Evolutionary conservation across 2,888 invertebrate genomes (phyloP), one percentile per base, ranked within the genome.

Genomic region (Lasioglossum figueresi): DNA sequence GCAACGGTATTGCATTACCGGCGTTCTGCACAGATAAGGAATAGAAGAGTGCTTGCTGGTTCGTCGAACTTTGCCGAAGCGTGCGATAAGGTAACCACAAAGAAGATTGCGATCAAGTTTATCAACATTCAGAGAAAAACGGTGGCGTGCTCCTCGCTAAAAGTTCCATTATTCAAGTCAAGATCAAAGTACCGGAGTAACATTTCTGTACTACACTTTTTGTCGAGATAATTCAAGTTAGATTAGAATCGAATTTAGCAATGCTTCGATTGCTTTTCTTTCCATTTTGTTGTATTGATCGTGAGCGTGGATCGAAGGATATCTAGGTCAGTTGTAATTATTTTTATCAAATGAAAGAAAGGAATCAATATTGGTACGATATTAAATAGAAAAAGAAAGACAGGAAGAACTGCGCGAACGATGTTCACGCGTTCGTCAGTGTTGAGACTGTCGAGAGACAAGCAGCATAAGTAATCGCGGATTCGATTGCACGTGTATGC

Each of bases 31-130:
- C 37, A 23, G 34, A 37, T 63, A 45, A 76, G 66, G 83, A 80
- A 72, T 59, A 81, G 68, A 52, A 34, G 66, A 48, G 34, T 3
- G 31, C 27, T 14, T 16, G 34, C 2, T 40, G 52, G 82, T 76
- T 68, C 83, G 68, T 68, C 72, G 83, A 82, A 81, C 82, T 59
- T 76, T 43, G 77, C 8, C 52, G 37, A 59, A n/a, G 12, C 6
- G n/a, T 63, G 19, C 70, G 74, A 66, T 71, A 71, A 84, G 48
- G 56, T 40, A 12, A 34, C 23, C 8, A 31, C 23, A 48, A 27
- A 52, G 34, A 48, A n/a, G 63, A 77, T 76, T 56, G 43, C 27
- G 73, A 56, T 31, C 3, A 23, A 73, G 37, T 48, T 16, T 48
- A 66, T 40, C 16, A 40, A 52, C 56, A n/a, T 66, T 8, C 6